These are phyloP conservation scores for Botia almorhae DNA, from an alignment of 2,797 vertebrate genomes.

Conservation along the genomic window DNA sequence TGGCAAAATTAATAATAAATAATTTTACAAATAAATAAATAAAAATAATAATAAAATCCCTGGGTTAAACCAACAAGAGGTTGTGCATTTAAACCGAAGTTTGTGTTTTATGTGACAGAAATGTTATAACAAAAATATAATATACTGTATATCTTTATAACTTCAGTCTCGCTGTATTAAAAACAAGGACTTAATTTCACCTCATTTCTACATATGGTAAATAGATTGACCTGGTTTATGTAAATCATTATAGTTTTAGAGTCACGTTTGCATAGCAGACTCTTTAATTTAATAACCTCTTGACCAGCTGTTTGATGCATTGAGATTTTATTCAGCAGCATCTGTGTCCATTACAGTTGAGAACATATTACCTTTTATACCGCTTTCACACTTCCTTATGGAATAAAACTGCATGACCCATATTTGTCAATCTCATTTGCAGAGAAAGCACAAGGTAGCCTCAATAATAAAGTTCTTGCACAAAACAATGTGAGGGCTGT, in stretches of 20 bases:
- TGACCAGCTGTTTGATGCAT: conserved; percentile 58
- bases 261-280: conserved; percentile 60
- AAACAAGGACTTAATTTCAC: conserved; percentile 33
- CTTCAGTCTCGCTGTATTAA: background rate
- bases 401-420: conserved; percentile 60
- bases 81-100: too few species aligned
- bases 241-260: conserved; percentile 62
- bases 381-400: conserved; percentile 62
- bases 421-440: conserved; percentile 64
- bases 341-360: conserved; percentile 59
- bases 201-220: conserved; percentile 56
- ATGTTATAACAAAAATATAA: background rate
- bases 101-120: background rate
- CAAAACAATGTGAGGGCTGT: conserved; percentile 54
- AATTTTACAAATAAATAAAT: too few species aligned
- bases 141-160: background rate
- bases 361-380: conserved; percentile 58
- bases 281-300: conserved; percentile 63
- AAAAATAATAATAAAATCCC: too few species aligned
- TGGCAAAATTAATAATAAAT: background rate
- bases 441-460: conserved; percentile 56
- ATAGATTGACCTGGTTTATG: conserved; percentile 55
- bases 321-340: conserved; percentile 55
- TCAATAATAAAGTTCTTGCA: conserved; percentile 57
- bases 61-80: too few species aligned